These are phyloP conservation scores for Orchestes rusci DNA, from an alignment of 2,888 invertebrate genomes.

Conservation along the genomic window DNA sequence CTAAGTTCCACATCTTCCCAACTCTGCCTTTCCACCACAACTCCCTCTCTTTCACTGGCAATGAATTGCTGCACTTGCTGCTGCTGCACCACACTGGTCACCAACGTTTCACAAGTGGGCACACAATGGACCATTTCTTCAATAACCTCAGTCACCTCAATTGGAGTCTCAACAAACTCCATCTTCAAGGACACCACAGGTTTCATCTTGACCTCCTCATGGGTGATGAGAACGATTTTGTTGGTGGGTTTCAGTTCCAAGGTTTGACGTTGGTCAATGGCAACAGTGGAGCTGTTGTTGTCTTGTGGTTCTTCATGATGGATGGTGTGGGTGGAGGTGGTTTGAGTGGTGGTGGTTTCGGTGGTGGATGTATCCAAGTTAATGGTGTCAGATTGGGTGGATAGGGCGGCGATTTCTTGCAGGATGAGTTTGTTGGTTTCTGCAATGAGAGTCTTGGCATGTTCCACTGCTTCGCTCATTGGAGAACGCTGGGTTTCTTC, in stretches of 20 bases:
- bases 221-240: slow-evolving; percentile 61
- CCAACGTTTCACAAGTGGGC: too few relatives aligned
- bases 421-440: slow-evolving; percentile 16
- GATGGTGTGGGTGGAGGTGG: too few relatives aligned
- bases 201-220: slow-evolving; percentile 62
- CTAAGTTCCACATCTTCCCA: not conserved
- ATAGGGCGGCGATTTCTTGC: slow-evolving; percentile 20
- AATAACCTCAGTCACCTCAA: slow-evolving; percentile 25
- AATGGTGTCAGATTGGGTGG: too few relatives aligned
- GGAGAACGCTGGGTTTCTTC: slow-evolving; percentile 2
- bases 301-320: too few relatives aligned
- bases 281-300: slow-evolving; percentile 2
- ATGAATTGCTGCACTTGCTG: too few relatives aligned
- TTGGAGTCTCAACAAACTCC: slow-evolving; percentile 45
- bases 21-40: not conserved
- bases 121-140: too few relatives aligned
- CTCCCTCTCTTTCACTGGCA: not conserved
- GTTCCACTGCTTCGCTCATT: slow-evolving; percentile 16
- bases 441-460: slow-evolving; percentile 16
- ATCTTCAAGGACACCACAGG: slow-evolving; percentile 60
- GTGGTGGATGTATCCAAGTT: slow-evolving; percentile 9
- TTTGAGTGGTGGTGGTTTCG: not conserved
- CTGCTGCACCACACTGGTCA: too few relatives aligned
- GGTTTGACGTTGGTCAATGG: slow-evolving; percentile 6
- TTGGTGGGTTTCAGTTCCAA: slow-evolving; percentile 27